Evolutionary conservation across 2,888 invertebrate species (phyloP).

Genomic region (Cephus sareptanus): DNA sequence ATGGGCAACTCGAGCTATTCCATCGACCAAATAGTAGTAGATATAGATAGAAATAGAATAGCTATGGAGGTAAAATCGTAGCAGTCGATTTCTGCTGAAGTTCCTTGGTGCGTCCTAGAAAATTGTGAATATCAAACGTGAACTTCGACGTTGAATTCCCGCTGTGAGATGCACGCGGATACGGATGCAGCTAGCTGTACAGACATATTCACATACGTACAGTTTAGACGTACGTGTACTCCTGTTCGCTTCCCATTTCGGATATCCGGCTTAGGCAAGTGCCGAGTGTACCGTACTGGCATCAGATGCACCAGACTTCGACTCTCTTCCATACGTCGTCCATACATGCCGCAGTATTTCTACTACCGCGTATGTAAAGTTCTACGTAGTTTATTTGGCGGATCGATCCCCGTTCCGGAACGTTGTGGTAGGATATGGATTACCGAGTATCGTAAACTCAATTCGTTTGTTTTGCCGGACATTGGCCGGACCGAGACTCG

Average conservation of each 20-base stretch:
- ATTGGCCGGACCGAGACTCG: not conserved
- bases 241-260: conserved; percentile 42
- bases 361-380: conserved; percentile 28
- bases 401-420: conserved; percentile 28
- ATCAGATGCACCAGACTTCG: conserved; percentile 34
- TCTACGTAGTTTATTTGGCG: conserved; percentile 36
- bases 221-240: not conserved
- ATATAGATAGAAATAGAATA: not conserved
- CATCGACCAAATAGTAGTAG: not conserved
- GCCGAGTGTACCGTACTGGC: conserved; percentile 37
- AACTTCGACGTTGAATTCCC: conserved; percentile 6
- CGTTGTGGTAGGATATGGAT: conserved; percentile 26
- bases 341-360: conserved; percentile 26
- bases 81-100: not conserved
- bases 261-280: conserved; percentile 51
- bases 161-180: conserved; percentile 17
- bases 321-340: conserved; percentile 17
- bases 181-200: not conserved
- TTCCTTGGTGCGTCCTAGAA: conserved; percentile 12
- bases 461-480: not conserved
- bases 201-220: not conserved
- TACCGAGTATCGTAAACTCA: conserved; percentile 17
- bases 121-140: conserved; percentile 28
- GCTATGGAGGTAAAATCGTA: not conserved
- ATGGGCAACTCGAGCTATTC: not conserved